A percentile compares a stretch with the other conserved stretches of the same genome.
phyloP scores from a whole-genome alignment of 2,797 vertebrate species.

The Eidolon dupreanum region DNA sequence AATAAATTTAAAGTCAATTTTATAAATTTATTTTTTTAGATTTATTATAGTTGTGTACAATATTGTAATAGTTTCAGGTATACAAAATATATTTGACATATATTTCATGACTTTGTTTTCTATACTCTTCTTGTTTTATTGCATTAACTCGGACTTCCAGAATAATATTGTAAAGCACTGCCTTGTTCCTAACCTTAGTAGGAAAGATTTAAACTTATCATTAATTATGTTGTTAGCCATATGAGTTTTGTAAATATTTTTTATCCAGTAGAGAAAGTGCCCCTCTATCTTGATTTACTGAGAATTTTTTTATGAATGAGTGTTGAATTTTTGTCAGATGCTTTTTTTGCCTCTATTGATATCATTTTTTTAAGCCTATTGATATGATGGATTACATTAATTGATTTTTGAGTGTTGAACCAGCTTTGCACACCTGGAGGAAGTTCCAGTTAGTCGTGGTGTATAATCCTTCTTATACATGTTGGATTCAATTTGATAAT shows the following conservation, averaged over 20 bases:
- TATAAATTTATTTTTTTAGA: not conserved
- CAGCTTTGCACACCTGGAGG: not conserved
- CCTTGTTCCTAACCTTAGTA: not conserved
- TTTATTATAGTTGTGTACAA: not conserved
- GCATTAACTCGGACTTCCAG: not conserved
- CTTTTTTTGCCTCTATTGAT: not conserved
- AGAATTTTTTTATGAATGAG: not conserved
- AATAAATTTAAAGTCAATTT: not conserved
- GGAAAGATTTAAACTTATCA: not conserved
- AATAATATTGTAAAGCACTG: not conserved
- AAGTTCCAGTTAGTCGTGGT: not conserved
- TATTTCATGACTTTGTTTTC: not conserved
- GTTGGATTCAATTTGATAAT: not conserved
- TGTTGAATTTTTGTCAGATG: not conserved
- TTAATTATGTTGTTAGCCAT: not conserved
- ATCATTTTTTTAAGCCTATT: not conserved
- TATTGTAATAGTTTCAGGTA: not conserved
- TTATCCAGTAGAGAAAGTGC: not conserved
- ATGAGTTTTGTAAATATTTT: not conserved
- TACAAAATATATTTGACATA: not conserved
- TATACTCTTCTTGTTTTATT: not conserved
- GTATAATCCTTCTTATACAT: not conserved
- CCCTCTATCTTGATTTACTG: not conserved
- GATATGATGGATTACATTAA: not conserved
- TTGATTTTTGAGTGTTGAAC: not conserved